A percentile compares a stretch with the other conserved stretches of the same genome.
phyloP scores from a whole-genome alignment of 1,140 invertebrate species.

The Pachypeltis micranthus region DNA sequence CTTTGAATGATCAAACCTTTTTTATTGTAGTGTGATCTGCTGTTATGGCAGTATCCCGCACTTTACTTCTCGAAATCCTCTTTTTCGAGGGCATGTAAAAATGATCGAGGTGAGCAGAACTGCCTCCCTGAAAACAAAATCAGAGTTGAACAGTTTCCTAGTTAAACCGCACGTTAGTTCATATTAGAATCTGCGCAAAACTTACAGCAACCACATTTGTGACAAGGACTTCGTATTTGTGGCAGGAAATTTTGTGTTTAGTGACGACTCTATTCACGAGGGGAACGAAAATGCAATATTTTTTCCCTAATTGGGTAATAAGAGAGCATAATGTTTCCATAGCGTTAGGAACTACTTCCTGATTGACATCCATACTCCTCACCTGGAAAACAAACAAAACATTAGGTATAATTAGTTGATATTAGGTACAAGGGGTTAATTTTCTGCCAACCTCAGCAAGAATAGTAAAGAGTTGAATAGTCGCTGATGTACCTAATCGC shows the following conservation, averaged over 20 bases:
- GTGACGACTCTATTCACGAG: conserved; percentile 72
- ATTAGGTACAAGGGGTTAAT: too few species aligned
- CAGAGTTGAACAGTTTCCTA: too few species aligned
- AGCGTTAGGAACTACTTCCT: conserved; percentile 61
- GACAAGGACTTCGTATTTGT: conserved; percentile 64
- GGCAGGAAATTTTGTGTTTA: conserved; percentile 71
- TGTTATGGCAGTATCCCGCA: conserved; percentile 45
- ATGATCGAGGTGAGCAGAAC: too few species aligned
- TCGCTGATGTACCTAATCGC: too few species aligned
- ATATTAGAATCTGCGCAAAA: too few species aligned
- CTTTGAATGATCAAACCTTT: conserved; percentile 33
- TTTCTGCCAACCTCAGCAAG: too few species aligned
- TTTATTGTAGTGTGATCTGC: conserved; percentile 59
- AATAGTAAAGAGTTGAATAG: too few species aligned
- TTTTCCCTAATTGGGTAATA: conserved; percentile 75
- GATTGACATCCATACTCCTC: conserved; percentile 68
- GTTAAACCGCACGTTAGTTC: too few species aligned
- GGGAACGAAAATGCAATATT: conserved; percentile 85
- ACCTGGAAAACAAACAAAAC: conserved; percentile 36
- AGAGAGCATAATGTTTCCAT: conserved; percentile 87
- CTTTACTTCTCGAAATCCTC: conserved; percentile 42
- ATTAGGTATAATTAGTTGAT: too few species aligned
- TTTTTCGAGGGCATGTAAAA: conserved; percentile 46
- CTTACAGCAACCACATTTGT: conserved; percentile 50
- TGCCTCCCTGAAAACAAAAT: too few species aligned